Evolutionary conservation across 2,113 vertebrate genomes (phyloP).

Genomic region (Cyrtonyx montezumae): DNA sequence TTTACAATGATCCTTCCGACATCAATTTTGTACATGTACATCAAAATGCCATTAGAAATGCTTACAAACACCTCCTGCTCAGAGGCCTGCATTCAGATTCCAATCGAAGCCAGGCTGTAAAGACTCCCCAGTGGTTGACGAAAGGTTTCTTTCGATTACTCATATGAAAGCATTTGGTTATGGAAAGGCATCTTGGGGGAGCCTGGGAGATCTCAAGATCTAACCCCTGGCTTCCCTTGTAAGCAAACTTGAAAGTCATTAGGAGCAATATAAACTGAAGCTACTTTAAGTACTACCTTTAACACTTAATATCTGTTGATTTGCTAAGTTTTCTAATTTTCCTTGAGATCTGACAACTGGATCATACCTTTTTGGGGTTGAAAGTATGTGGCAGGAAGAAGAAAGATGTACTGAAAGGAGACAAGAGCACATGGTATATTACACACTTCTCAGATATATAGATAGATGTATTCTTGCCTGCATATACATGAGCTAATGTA

Average conservation of each 20-base stretch:
- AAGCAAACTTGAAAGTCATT: conserved; percentile 49
- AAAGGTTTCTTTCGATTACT: conserved; percentile 81
- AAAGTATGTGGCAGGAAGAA: not conserved
- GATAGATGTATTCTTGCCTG: not conserved
- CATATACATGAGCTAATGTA: not conserved
- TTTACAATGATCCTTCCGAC: conserved; percentile 85
- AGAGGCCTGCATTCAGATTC: conserved; percentile 66
- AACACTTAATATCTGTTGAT: conserved; percentile 48
- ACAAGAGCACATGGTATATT: not conserved
- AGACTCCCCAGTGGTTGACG: conserved; percentile 78
- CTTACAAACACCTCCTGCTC: conserved; percentile 72
- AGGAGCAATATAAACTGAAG: conserved; percentile 30
- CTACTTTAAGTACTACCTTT: conserved; percentile 50
- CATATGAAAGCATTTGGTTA: conserved; percentile 79
- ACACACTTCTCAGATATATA: not conserved
- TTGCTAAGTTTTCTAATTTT: conserved; percentile 20
- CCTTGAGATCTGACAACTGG: not conserved
- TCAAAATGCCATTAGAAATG: conserved; percentile 98
- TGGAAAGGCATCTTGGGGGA: conserved; percentile 65
- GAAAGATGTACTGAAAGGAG: not conserved
- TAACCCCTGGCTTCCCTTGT: not conserved
- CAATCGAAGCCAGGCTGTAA: conserved; percentile 60
- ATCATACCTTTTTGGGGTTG: not conserved
- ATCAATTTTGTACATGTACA: conserved; percentile 93
- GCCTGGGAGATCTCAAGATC: conserved; percentile 26